A percentile compares a stretch with the other conserved stretches of the same genome.
phyloP scores from a whole-genome alignment of 2,888 invertebrate species.

The Taenaris catops region DNA sequence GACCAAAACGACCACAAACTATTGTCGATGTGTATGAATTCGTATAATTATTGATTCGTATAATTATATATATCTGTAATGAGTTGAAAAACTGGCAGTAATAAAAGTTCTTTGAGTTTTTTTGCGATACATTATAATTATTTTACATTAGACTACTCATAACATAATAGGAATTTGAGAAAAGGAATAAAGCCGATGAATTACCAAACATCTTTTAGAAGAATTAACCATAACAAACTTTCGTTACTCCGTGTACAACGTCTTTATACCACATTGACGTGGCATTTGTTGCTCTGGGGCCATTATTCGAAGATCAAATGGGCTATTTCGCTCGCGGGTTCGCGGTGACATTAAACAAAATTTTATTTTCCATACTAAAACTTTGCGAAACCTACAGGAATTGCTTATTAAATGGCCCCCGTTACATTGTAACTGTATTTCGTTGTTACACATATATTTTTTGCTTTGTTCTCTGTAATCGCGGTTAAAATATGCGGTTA shows the following conservation, averaged over 20 bases:
- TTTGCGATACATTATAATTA: no score
- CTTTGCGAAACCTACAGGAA: slow-evolving; percentile 44
- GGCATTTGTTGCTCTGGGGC: slow-evolving; percentile 45
- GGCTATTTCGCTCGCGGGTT: slow-evolving; percentile 43
- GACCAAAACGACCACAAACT: no score
- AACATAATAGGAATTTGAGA: no score
- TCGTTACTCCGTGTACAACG: slow-evolving; percentile 21
- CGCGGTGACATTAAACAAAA: slow-evolving; percentile 51
- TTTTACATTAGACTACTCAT: no score
- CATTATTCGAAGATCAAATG: slow-evolving; percentile 63
- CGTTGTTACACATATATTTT: slow-evolving; percentile 14
- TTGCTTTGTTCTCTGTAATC: slow-evolving; percentile 4
- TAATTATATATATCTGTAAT: no score
- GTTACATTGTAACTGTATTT: slow-evolving; percentile 18
- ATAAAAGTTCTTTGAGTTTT: no score
- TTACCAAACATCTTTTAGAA: no score
- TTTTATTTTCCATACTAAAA: slow-evolving; percentile 49
- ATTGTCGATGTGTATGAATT: no score
- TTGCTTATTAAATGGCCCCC: slow-evolving; percentile 29
- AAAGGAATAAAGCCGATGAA: no score
- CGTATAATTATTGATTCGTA: no score
- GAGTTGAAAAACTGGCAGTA: no score
- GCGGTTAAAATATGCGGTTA: background rate
- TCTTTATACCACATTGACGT: slow-evolving; percentile 51
- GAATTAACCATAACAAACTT: no score